Conservation (phyloP, 2,888 invertebrate genomes). For the Aphidoletes aphidimyza region DNA sequence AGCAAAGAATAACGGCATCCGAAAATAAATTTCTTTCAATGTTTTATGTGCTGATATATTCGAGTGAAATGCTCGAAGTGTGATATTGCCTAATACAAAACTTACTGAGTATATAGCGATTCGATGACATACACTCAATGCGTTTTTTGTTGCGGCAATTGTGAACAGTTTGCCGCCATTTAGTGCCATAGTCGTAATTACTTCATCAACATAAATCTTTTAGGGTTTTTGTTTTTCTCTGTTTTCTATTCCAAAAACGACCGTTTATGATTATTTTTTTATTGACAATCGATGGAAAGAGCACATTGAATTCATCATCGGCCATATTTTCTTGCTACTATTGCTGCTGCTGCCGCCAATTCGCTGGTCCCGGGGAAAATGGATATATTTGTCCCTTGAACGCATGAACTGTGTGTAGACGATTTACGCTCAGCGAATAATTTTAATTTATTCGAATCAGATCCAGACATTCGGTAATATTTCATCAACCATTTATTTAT, state of each 20-base stretch:
- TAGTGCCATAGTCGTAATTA: constrained; percentile 16
- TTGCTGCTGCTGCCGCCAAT: too few relatives aligned
- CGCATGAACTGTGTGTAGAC: constrained; percentile 2
- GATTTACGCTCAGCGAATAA: constrained; percentile 41
- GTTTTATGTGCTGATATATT: not conserved
- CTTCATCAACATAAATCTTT: constrained; percentile 42
- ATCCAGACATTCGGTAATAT: constrained; percentile 25
- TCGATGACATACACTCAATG: not conserved
- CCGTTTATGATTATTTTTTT: constrained; percentile 4
- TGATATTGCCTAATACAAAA: too few relatives aligned
- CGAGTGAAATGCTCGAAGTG: too few relatives aligned
- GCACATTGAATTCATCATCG: not conserved
- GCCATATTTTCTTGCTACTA: too few relatives aligned
- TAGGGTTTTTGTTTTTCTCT: not conserved
- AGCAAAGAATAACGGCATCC: not conserved
- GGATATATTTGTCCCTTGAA: too few relatives aligned
- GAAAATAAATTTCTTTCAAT: too few relatives aligned
- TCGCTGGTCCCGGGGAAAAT: too few relatives aligned
- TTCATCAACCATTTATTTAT: constrained; percentile 35
- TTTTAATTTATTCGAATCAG: constrained; percentile 48
- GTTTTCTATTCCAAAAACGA: too few relatives aligned
- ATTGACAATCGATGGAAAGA: not conserved
- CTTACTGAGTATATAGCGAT: too few relatives aligned
- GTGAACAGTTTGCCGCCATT: not conserved
- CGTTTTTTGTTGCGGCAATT: not conserved